phyloP scores from a whole-genome alignment of 1,140 invertebrate species.

The Popillia japonica region DNA sequence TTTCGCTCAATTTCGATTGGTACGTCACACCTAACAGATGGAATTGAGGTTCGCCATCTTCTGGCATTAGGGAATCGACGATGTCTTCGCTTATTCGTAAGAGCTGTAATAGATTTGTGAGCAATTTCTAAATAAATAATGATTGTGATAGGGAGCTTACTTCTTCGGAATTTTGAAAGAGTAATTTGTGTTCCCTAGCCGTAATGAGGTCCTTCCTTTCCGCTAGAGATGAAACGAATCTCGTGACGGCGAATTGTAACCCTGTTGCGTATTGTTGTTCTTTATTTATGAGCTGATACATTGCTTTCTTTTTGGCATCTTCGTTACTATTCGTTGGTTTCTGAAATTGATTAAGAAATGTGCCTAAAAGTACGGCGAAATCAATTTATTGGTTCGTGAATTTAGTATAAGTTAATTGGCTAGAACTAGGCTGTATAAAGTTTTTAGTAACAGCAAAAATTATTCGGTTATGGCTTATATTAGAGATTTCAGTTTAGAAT shows the following conservation, averaged over 20 bases:
- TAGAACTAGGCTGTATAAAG: no score
- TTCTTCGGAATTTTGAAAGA: conserved; percentile 87
- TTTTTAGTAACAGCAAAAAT: no score
- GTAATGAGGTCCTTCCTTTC: conserved; percentile 78
- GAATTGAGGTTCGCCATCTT: conserved; percentile 74
- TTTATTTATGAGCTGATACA: conserved; percentile 69
- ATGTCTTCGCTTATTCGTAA: conserved; percentile 81
- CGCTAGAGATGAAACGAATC: conserved; percentile 75
- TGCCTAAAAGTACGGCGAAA: not conserved
- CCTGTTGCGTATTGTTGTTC: conserved; percentile 79
- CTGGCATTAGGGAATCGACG: conserved; percentile 75
- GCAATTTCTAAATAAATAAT: not conserved
- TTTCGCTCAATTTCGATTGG: conserved; percentile 73
- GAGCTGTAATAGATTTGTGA: conserved; percentile 64
- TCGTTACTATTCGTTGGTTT: conserved; percentile 60
- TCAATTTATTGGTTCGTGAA: no score
- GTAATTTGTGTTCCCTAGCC: conserved; percentile 74
- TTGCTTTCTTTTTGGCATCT: conserved; percentile 63
- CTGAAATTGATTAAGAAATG: not conserved
- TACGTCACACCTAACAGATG: conserved; percentile 74
- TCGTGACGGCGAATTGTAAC: conserved; percentile 77
- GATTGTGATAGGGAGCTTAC: conserved; percentile 56
- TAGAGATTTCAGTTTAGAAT: no score
- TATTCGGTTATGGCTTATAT: no score
- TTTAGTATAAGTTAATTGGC: no score